Conservation (phyloP, 2,113 vertebrate species). For the Cynoglossus semilaevis region DNA sequence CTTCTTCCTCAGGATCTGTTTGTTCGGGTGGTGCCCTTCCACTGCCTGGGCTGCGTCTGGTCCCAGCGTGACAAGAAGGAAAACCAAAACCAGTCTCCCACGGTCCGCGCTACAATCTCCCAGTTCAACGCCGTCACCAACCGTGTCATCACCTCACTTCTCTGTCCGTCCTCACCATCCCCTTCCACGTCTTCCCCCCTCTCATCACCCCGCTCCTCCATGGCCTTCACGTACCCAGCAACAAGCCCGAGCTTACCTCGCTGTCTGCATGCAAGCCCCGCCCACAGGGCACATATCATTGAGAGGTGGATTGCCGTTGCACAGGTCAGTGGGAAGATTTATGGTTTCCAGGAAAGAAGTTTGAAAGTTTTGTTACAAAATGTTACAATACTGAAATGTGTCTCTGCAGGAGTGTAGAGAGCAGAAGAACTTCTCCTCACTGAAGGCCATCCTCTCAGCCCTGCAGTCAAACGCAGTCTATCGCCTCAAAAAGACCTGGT, state of each 20-base stretch:
- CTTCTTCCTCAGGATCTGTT: conserved; percentile 78
- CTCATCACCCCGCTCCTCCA: conserved; percentile 42
- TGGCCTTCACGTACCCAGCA: conserved; percentile 47
- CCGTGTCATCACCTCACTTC: conserved; percentile 83
- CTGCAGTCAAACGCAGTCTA: conserved; percentile 88
- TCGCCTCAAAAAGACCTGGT: conserved; percentile 86
- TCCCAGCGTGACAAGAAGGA: conserved; percentile 88
- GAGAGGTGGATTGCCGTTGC: conserved; percentile 86
- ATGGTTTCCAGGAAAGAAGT: neutral
- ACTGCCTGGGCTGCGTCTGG: conserved; percentile 89
- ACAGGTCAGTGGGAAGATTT: conserved; percentile 70
- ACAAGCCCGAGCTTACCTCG: conserved; percentile 49
- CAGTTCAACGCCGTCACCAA: conserved; percentile 87
- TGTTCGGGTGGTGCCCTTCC: conserved; percentile 75
- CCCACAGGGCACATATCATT: conserved; percentile 75
- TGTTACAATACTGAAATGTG: neutral
- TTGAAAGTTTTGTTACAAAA: neutral
- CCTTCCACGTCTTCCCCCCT: conserved; percentile 49
- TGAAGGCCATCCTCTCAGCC: conserved; percentile 85
- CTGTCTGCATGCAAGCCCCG: conserved; percentile 45
- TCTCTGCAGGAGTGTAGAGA: conserved; percentile 77
- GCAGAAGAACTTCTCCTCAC: conserved; percentile 85
- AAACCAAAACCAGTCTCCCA: conserved; percentile 73
- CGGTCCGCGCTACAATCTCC: conserved; percentile 84
- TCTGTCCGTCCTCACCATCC: conserved; percentile 56